These are phyloP conservation scores for Tipula unca DNA, from an alignment of 2,888 invertebrate genomes.

Conservation along the genomic window DNA sequence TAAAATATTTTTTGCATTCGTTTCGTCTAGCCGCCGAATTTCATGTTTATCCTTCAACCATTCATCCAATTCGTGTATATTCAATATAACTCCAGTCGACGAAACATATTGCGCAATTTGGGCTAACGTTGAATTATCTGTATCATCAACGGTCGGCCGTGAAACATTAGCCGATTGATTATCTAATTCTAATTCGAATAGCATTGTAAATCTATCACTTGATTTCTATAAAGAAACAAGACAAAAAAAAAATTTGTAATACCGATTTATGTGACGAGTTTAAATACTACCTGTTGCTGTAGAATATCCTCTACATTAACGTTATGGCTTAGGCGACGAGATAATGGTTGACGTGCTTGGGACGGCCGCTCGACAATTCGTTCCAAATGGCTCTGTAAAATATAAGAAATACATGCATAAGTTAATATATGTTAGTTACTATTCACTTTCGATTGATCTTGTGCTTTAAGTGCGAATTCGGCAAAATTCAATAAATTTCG, in stretches of 20 bases:
- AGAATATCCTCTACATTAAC: constrained; percentile 59
- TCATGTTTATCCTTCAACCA: constrained; percentile 66
- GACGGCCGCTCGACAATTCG: constrained; percentile 79
- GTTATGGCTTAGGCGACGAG: constrained; percentile 49
- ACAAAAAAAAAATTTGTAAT: constrained; percentile 21
- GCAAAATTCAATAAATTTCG: background rate
- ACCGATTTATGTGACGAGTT: background rate
- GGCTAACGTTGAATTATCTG: constrained; percentile 64
- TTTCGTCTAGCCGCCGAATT: constrained; percentile 48
- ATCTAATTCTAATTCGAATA: constrained; percentile 73
- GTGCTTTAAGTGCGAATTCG: background rate
- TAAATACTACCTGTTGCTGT: constrained; percentile 44
- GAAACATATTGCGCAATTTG: constrained; percentile 84
- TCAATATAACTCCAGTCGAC: constrained; percentile 75
- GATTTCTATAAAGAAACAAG: constrained; percentile 34
- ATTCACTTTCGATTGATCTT: too few species aligned
- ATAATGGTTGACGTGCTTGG: constrained; percentile 39
- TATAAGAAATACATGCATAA: constrained; percentile 8
- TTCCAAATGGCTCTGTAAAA: constrained; percentile 68
- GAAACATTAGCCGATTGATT: constrained; percentile 57
- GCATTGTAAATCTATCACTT: constrained; percentile 64
- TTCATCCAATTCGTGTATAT: constrained; percentile 77
- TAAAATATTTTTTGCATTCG: constrained; percentile 69
- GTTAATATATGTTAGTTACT: background rate
- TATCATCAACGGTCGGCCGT: constrained; percentile 51